These are phyloP conservation scores for Protaetia brevitarsis DNA, from an alignment of 1,140 invertebrate genomes.

Conservation along the genomic window DNA sequence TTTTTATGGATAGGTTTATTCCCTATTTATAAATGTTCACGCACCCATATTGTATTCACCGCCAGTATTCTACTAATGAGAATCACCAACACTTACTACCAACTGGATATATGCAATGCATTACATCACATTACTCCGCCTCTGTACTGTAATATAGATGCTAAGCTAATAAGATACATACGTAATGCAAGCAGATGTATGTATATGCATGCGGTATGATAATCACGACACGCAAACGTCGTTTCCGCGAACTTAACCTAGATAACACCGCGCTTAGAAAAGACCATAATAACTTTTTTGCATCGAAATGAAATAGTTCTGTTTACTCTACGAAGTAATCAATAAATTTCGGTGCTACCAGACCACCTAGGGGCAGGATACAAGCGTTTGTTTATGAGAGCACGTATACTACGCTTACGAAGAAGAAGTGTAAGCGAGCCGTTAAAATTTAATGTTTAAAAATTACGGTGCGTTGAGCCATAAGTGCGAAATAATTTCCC, in stretches of 20 bases:
- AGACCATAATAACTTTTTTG: background rate
- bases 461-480: background rate
- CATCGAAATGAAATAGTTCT: background rate
- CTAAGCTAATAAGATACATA: background rate
- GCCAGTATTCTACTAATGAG: too few relatives aligned
- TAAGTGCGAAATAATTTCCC: conserved; percentile 7
- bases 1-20: too few relatives aligned
- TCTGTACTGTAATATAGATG: background rate
- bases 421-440: background rate
- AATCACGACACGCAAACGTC: background rate
- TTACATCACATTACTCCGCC: background rate
- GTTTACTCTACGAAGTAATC: background rate
- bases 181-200: background rate
- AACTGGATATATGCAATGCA: background rate
- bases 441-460: conserved; percentile 8
- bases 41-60: too few relatives aligned
- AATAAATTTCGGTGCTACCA: too few relatives aligned
- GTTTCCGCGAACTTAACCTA: background rate
- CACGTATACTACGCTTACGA: background rate
- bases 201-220: background rate
- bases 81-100: too few relatives aligned
- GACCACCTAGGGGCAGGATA: too few relatives aligned
- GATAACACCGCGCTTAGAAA: background rate
- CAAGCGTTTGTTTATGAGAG: background rate
- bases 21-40: too few relatives aligned